Percentiles rank a stretch among this genome's conserved stretches.
Evolutionary conservation across 2,888 invertebrate genomes (phyloP).

Genomic region (Lithosia quadra): DNA sequence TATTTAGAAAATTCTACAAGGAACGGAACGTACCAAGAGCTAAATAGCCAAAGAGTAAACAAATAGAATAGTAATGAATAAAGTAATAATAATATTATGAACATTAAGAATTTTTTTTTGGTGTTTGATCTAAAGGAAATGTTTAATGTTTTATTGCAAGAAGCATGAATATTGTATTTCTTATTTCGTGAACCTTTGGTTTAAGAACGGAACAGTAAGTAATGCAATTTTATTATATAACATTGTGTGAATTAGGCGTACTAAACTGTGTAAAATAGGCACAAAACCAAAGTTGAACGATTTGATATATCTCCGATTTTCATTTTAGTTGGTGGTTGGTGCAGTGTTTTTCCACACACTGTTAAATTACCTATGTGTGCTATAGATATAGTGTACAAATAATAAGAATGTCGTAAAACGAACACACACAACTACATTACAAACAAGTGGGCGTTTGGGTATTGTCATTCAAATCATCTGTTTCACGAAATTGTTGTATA

Average conservation of each 20-base stretch:
- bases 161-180: background rate
- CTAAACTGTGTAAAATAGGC: constrained; percentile 3
- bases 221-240: background rate
- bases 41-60: constrained; percentile 30
- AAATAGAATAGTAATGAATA: too few relatives aligned
- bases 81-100: too few relatives aligned
- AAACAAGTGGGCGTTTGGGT: constrained; percentile 61
- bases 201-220: background rate
- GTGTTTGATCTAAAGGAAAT: background rate
- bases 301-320: constrained; percentile 25
- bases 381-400: constrained; percentile 26
- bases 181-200: background rate
- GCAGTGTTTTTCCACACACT: constrained; percentile 46
- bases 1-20: constrained; percentile 27
- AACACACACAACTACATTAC: constrained; percentile 56
- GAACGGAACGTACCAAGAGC: constrained; percentile 26
- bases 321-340: constrained; percentile 20
- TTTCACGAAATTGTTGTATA: constrained; percentile 80
- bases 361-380: constrained; percentile 33
- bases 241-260: background rate
- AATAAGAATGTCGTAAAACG: constrained; percentile 28
- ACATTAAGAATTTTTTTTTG: background rate
- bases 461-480: constrained; percentile 81
- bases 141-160: background rate
- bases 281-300: background rate